Conservation (phyloP, 2,888 invertebrate species). For the Eurytoma californica region DNA sequence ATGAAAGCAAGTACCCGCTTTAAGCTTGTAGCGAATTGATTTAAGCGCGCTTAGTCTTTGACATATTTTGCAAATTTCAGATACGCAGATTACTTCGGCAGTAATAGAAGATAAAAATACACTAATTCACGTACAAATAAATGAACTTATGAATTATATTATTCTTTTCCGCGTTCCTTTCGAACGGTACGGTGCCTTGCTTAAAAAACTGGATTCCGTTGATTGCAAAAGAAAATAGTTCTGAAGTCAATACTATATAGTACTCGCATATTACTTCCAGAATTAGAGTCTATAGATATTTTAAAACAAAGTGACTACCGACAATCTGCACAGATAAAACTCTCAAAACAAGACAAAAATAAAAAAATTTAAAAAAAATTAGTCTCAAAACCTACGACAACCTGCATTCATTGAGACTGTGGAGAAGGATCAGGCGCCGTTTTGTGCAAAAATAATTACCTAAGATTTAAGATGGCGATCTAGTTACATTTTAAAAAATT, state of each 20-base stretch:
- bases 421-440: slow-evolving; percentile 41
- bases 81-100: slow-evolving; percentile 27
- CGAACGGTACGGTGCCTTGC: slow-evolving; percentile 48
- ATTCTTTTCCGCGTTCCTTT: slow-evolving; percentile 29
- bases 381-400: slow-evolving; percentile 14
- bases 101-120: slow-evolving; percentile 15
- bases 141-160: neutral
- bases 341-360: slow-evolving; percentile 34
- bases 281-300: slow-evolving; percentile 15
- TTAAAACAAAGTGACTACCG: slow-evolving; percentile 34
- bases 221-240: slow-evolving; percentile 15
- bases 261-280: slow-evolving; percentile 11
- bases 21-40: slow-evolving; percentile 3
- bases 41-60: slow-evolving; percentile 27
- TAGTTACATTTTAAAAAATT: slow-evolving; percentile 52
- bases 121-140: slow-evolving; percentile 27
- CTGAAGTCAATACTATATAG: slow-evolving; percentile 20
- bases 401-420: slow-evolving; percentile 52
- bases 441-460: slow-evolving; percentile 56
- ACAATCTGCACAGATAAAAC: slow-evolving; percentile 45
- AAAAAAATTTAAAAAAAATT: slow-evolving; percentile 25
- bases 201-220: slow-evolving; percentile 25
- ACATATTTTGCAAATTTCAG: slow-evolving; percentile 18
- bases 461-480: slow-evolving; percentile 56
- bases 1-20: neutral